These are phyloP conservation scores for Lophotis ruficrista DNA, from an alignment of 2,113 vertebrate genomes.

Conservation along the genomic window DNA sequence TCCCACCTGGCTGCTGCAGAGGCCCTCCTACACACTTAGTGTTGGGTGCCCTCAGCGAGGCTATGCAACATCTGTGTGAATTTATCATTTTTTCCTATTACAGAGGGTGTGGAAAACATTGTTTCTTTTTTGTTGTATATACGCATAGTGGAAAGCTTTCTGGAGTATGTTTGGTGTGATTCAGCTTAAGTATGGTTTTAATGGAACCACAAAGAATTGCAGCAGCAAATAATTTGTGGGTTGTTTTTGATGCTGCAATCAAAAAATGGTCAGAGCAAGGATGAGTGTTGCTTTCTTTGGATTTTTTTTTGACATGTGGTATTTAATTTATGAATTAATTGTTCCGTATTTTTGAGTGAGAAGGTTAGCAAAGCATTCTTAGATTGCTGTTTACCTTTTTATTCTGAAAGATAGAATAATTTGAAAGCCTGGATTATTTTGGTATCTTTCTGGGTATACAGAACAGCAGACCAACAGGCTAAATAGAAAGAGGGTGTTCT, in stretches of 20 bases:
- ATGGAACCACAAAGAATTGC: not conserved
- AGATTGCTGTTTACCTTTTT: not conserved
- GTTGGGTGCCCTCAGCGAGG: not conserved
- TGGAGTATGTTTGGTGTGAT: not conserved
- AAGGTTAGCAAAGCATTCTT: not conserved
- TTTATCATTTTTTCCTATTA: not conserved
- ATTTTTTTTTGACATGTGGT: not conserved
- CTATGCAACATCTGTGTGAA: not conserved
- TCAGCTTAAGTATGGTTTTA: not conserved
- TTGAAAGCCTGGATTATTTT: not conserved
- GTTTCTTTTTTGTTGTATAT: not conserved
- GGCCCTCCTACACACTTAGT: fast-evolving
- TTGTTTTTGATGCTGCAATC: not conserved
- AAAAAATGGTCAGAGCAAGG: not conserved
- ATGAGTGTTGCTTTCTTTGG: not conserved
- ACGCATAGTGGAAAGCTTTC: not conserved
- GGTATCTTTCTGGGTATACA: not conserved
- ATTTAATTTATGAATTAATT: not conserved
- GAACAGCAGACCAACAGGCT: not conserved
- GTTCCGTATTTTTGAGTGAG: not conserved
- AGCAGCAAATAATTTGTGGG: not conserved
- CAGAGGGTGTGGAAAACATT: not conserved
- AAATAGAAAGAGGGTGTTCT: not conserved
- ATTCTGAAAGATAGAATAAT: not conserved
- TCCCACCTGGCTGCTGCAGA: not conserved